These are phyloP conservation scores for Catharus minimus DNA, from an alignment of 2,113 vertebrate species.

Conservation along the genomic window DNA sequence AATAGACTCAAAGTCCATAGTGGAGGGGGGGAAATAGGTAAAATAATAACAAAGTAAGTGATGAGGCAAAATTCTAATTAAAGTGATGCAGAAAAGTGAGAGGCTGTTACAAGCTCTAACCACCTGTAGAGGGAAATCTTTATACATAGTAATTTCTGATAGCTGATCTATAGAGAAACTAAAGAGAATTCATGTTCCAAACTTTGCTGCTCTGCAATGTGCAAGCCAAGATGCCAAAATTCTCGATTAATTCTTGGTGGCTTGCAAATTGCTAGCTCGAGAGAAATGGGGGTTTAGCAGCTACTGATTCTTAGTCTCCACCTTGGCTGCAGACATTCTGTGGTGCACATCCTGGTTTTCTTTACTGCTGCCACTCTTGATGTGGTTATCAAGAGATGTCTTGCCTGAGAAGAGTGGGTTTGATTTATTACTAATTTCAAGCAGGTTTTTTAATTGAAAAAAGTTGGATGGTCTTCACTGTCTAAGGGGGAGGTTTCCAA, in stretches of 20 bases:
- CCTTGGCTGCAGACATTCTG: neutral
- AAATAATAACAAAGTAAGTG: constrained; percentile 24
- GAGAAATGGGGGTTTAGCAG: neutral
- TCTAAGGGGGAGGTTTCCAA: neutral
- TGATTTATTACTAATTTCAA: constrained; percentile 47
- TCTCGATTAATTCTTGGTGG: neutral
- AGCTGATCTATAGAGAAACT: constrained; percentile 54
- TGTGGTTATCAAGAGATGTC: constrained; percentile 63
- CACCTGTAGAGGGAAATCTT: constrained; percentile 87
- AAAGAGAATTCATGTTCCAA: constrained; percentile 48
- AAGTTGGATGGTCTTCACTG: constrained; percentile 5
- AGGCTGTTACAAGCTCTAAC: constrained; percentile 76
- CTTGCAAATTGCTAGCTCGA: neutral
- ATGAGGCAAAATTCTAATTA: constrained; percentile 17
- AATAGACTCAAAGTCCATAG: neutral
- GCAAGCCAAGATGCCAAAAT: neutral
- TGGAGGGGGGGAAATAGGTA: neutral
- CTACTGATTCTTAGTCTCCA: neutral
- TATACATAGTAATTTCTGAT: constrained; percentile 73
- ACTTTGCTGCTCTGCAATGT: constrained; percentile 62
- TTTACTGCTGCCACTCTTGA: neutral
- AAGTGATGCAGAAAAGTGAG: constrained; percentile 52
- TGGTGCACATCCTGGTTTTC: neutral
- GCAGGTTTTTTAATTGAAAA: constrained; percentile 22
- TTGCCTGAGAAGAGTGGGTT: constrained; percentile 44